Evolutionary conservation across 2,797 vertebrate genomes (phyloP).

Genomic region (Eulemur rubriventer): DNA sequence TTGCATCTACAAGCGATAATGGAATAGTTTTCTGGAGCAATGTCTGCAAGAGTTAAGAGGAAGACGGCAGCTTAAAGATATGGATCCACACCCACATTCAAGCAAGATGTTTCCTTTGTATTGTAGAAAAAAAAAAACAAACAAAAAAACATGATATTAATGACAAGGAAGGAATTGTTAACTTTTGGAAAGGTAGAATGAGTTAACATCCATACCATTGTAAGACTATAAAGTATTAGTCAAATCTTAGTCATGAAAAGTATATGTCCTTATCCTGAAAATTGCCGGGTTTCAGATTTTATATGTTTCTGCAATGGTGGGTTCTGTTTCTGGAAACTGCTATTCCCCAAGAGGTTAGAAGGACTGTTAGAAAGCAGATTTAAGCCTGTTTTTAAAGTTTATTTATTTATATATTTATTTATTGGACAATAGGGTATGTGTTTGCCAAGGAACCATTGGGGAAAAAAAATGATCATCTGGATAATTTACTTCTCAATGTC

Average conservation of each 20-base stretch:
- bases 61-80: neutral
- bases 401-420: neutral
- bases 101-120: neutral
- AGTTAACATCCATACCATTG: neutral
- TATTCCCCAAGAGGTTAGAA: neutral
- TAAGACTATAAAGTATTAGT: neutral
- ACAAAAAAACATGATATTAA: neutral
- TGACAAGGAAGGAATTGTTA: neutral
- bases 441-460: neutral
- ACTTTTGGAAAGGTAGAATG: neutral
- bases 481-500: slow-evolving; percentile 19
- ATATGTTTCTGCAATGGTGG: neutral
- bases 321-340: neutral
- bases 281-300: neutral
- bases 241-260: too few species aligned
- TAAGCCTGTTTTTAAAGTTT: neutral
- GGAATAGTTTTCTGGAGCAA: neutral
- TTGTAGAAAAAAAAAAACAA: neutral
- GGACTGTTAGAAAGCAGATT: neutral
- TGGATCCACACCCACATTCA: neutral
- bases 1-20: neutral
- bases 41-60: neutral
- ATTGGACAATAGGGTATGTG: neutral
- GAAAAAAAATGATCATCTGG: neutral
- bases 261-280: neutral